These are phyloP conservation scores for Lasioglossum morio DNA, from an alignment of 2,888 invertebrate species.

Conservation along the genomic window DNA sequence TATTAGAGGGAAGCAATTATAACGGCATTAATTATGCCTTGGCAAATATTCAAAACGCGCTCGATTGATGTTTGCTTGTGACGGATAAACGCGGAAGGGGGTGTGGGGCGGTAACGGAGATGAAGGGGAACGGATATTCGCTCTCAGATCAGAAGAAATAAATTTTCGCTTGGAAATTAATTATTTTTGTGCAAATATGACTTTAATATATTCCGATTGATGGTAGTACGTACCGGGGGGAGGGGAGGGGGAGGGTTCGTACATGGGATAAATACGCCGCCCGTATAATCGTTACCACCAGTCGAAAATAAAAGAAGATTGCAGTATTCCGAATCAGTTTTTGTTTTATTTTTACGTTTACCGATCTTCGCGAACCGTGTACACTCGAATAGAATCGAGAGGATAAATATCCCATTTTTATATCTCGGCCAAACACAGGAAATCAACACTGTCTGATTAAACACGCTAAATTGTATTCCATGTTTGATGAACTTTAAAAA, in stretches of 20 bases:
- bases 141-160: slow-evolving; percentile 66
- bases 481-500: slow-evolving; percentile 58
- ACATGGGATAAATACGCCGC: slow-evolving; percentile 70
- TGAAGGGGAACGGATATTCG: slow-evolving; percentile 28
- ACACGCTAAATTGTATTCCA: slow-evolving; percentile 40
- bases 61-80: slow-evolving; percentile 77
- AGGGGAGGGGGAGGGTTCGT: slow-evolving; percentile 31
- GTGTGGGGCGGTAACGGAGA: slow-evolving; percentile 15
- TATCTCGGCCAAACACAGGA: slow-evolving; percentile 57
- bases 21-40: slow-evolving; percentile 75
- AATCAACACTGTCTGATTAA: slow-evolving; percentile 20
- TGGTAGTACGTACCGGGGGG: slow-evolving; percentile 54
- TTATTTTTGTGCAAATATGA: slow-evolving; percentile 81
- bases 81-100: slow-evolving; percentile 50
- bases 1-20: slow-evolving; percentile 63
- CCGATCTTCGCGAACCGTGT: slow-evolving; percentile 60
- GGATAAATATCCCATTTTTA: slow-evolving; percentile 62
- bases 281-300: slow-evolving; percentile 55
- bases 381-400: slow-evolving; percentile 59
- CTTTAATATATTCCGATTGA: slow-evolving; percentile 81
- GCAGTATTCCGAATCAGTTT: slow-evolving; percentile 65
- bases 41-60: slow-evolving; percentile 77
- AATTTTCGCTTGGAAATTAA: slow-evolving; percentile 77
- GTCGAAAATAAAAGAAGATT: slow-evolving; percentile 43
- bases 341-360: slow-evolving; percentile 50